phyloP scores from a whole-genome alignment of 2,888 invertebrate species.

The Euspilapteryx auroguttella region DNA sequence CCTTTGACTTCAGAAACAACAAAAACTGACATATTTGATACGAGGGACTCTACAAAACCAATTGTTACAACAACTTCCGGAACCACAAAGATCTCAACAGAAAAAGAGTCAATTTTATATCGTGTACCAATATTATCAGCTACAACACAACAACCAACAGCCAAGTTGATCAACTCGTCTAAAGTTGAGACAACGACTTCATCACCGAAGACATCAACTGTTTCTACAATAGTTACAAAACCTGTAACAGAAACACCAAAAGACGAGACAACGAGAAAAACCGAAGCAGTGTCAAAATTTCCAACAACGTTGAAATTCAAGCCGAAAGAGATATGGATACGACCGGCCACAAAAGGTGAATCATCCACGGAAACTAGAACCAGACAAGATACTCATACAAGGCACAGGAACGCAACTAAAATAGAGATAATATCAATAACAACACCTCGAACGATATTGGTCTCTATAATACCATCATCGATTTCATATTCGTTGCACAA shows the following conservation, averaged over 20 bases:
- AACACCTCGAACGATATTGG: slow-evolving; percentile 48
- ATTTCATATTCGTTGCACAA: slow-evolving; percentile 44
- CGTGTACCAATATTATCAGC: slow-evolving; percentile 7
- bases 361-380: slow-evolving; percentile 25
- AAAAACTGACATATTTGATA: neutral
- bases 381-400: slow-evolving; percentile 19
- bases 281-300: slow-evolving; percentile 22
- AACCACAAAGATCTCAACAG: slow-evolving; percentile 6
- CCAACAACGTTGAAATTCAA: slow-evolving; percentile 37
- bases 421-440: slow-evolving; percentile 27
- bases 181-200: slow-evolving; percentile 11
- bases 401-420: slow-evolving; percentile 22
- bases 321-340: slow-evolving; percentile 55
- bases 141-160: slow-evolving; percentile 7
- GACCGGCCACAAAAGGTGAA: slow-evolving; percentile 54
- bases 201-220: too few species aligned
- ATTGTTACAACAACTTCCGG: slow-evolving; percentile 7
- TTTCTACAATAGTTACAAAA: too few species aligned
- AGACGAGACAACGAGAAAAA: slow-evolving; percentile 20
- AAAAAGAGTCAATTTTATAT: slow-evolving; percentile 8
- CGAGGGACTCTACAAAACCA: neutral
- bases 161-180: slow-evolving; percentile 5
- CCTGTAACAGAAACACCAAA: slow-evolving; percentile 2
- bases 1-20: too few species aligned
- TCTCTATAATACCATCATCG: slow-evolving; percentile 51